Evolutionary conservation across 2,113 vertebrate species (phyloP).

Genomic region (Mus spicilegus): DNA sequence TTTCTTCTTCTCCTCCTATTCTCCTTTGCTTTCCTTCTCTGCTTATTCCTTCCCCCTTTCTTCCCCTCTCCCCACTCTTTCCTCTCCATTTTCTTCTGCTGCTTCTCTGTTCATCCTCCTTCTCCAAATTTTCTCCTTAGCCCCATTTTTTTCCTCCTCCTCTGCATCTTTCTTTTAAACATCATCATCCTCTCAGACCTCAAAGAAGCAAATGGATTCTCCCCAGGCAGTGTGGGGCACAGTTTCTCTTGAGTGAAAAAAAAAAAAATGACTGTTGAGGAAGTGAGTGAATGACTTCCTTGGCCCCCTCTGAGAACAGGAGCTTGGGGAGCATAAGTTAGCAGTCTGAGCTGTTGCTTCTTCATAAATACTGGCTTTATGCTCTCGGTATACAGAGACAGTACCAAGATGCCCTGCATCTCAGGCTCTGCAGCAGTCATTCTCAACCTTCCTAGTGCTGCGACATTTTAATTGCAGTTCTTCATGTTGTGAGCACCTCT

Average conservation of each 20-base stretch:
- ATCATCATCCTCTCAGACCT: neutral
- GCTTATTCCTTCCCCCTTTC: too few relatives aligned
- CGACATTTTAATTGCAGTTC: neutral
- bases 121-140: neutral
- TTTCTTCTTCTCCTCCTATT: too few relatives aligned
- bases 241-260: too few relatives aligned
- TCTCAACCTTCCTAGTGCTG: neutral
- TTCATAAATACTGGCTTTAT: neutral
- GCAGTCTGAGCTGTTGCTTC: neutral
- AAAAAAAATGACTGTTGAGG: neutral
- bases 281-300: neutral
- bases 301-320: neutral
- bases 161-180: neutral
- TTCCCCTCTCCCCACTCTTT: too few relatives aligned
- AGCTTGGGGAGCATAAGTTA: neutral
- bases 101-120: neutral
- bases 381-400: neutral
- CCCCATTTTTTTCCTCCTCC: neutral
- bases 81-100: neutral
- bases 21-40: neutral
- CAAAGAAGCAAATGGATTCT: neutral
- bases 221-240: rapidly evolving
- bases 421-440: neutral
- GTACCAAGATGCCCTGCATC: neutral
- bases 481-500: neutral